Conservation (phyloP, 2,888 invertebrate species). For the Melanophora roralis region DNA sequence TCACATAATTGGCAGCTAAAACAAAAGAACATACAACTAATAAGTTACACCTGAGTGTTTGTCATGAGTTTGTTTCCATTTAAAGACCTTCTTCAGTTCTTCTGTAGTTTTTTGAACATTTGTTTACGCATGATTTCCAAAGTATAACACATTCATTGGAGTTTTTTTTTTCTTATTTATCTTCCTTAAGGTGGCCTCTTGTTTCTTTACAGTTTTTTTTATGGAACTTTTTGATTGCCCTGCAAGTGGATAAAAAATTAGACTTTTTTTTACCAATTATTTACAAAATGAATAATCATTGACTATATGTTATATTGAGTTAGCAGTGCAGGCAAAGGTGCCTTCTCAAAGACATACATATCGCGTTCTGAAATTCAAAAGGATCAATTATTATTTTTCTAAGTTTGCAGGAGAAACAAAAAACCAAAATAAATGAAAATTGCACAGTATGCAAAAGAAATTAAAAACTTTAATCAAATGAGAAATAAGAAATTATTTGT, state of each 20-base stretch:
- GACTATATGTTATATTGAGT: not conserved
- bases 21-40: not conserved
- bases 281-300: too few relatives aligned
- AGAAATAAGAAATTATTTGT: too few relatives aligned
- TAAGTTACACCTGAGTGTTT: not conserved
- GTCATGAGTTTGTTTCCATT: not conserved
- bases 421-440: too few relatives aligned
- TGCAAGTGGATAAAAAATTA: not conserved
- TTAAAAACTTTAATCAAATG: too few relatives aligned
- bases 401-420: too few relatives aligned
- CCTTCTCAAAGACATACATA: too few relatives aligned
- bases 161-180: not conserved
- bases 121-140: not conserved
- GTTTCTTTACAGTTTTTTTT: too few relatives aligned
- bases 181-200: not conserved
- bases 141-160: not conserved
- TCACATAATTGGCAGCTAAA: not conserved
- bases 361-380: too few relatives aligned
- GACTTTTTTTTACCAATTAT: too few relatives aligned
- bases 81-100: not conserved
- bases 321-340: too few relatives aligned
- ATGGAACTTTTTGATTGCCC: not conserved
- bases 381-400: too few relatives aligned
- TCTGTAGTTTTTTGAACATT: not conserved
- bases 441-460: too few relatives aligned